A percentile compares a stretch with the other conserved stretches of the same genome.
Evolutionary conservation across 2,888 invertebrate species (phyloP).

Genomic region (Neuroscelio doddi): DNA sequence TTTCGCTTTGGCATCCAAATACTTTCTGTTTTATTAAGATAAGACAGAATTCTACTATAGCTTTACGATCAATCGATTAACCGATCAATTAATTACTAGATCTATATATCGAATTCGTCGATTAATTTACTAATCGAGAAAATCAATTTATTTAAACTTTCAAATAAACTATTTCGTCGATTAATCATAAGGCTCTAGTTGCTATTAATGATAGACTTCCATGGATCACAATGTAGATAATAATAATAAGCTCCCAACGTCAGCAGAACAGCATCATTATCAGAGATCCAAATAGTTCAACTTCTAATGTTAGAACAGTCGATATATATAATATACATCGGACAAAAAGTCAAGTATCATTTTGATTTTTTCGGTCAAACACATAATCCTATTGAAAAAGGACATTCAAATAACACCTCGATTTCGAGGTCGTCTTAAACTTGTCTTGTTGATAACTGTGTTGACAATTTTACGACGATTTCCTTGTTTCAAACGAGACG

Average conservation of each 20-base stretch:
- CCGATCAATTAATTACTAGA: no score
- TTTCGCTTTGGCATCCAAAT: neutral
- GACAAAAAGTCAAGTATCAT: slow-evolving; percentile 13
- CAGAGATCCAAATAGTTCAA: slow-evolving; percentile 25
- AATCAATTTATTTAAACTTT: no score
- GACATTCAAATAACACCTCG: neutral
- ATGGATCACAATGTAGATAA: slow-evolving; percentile 12
- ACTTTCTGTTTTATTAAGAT: neutral
- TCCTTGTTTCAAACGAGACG: no score
- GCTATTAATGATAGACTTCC: slow-evolving; percentile 2
- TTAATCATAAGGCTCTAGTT: neutral
- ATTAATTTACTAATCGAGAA: no score
- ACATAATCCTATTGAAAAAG: neutral
- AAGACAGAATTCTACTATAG: neutral
- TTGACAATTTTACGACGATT: no score
- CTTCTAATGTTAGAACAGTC: slow-evolving; percentile 21
- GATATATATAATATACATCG: slow-evolving; percentile 6
- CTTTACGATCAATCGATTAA: neutral
- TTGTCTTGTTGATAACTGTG: no score
- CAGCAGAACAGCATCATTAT: slow-evolving; percentile 25
- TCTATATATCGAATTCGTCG: no score
- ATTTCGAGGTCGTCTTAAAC: neutral
- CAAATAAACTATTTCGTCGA: no score
- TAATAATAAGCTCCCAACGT: slow-evolving; percentile 19
- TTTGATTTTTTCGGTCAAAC: slow-evolving; percentile 5